Conservation (phyloP, 2,888 invertebrate species). For the Scelioninae gen. 2 region DNA sequence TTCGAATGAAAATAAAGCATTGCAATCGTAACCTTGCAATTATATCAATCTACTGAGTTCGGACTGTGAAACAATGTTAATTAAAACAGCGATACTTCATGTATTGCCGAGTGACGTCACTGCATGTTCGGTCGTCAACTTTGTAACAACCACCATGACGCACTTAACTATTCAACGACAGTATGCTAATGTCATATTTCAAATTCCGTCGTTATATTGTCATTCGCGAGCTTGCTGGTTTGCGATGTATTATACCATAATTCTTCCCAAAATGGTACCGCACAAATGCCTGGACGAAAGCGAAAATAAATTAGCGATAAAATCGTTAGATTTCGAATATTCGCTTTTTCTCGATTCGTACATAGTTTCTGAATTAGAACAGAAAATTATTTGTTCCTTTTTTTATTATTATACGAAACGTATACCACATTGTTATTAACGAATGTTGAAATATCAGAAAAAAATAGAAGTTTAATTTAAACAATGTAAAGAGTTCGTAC, state of each 20-base stretch:
- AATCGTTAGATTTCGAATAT: too few species aligned
- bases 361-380: too few species aligned
- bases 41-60: conserved; percentile 43
- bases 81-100: conserved; percentile 45
- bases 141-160: conserved; percentile 25
- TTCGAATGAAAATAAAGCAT: conserved; percentile 39
- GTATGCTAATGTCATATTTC: conserved; percentile 49
- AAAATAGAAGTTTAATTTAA: too few species aligned
- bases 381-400: too few species aligned
- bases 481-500: too few species aligned
- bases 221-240: conserved; percentile 15
- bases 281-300: neutral
- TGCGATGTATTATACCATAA: conserved; percentile 12
- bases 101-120: conserved; percentile 41
- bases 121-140: conserved; percentile 27
- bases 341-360: too few species aligned
- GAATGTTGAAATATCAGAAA: too few species aligned
- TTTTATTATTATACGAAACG: too few species aligned
- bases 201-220: conserved; percentile 28
- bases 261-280: conserved; percentile 3
- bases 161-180: conserved; percentile 42
- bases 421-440: too few species aligned
- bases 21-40: conserved; percentile 38
- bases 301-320: neutral
- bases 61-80: conserved; percentile 32